Evolutionary conservation across 1,140 invertebrate species (phyloP), one percentile per base, ranked within the genome.

Genomic region (Formica exsecta): DNA sequence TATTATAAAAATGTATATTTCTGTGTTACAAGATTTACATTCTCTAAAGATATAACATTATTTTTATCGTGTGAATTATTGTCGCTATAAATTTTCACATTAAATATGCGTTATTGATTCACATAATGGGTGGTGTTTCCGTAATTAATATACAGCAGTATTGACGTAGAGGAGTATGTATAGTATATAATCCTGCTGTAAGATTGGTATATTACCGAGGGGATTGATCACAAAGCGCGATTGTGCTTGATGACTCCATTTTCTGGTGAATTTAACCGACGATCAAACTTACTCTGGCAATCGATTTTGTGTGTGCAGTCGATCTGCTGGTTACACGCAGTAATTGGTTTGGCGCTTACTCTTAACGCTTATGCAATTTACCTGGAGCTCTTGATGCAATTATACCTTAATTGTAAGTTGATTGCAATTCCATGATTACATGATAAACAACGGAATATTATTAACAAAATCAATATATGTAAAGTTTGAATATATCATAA

Each of bases 321-420:
- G 19, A 81, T 61, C 54, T 44, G 11, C 11, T 9, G 38, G 29
- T 83, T 25, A 73, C n/a, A 7, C 4, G 36, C 79, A 32, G 16
- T 11, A 25, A 73, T 44, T 61, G 38, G 54, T 73, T 73, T 32
- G n/a, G n/a, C 11, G 48, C 7, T 68, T 70, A 68, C 59, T 64
- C 25, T 44, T 73, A 81, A 71, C 19, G n/a, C 32, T 80, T 41
- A 41, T 7, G 66, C 22, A 81, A 81, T 81, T 81, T 81, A 44
- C 25, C 3, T 32, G 44, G 1, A 9, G 11, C 3, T 38, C 1
- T 29, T 36, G 36, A 4, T 4, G 19, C 19, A 59, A 73, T 81
- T 61, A 4, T 44, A 61, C 48, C n/a, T n/a, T 29, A 32, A 32
- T 32, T 32, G 3, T 32, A 77, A 62, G 16, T 77, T 64, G 11